Evolutionary conservation across 1,140 invertebrate species (phyloP).

Genomic region (Hycleus cichorii): DNA sequence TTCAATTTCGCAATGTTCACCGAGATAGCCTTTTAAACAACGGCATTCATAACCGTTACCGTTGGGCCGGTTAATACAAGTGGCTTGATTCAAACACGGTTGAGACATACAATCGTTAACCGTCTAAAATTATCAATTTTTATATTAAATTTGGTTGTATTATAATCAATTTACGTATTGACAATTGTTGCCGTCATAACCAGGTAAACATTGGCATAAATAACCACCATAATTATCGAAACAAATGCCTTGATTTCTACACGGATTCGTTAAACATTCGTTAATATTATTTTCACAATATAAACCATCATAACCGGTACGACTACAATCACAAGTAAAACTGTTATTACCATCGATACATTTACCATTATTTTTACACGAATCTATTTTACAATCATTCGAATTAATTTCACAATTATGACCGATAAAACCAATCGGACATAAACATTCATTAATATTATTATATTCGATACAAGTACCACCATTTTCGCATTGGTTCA

Average conservation of each 20-base stretch:
- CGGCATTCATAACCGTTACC: conserved; percentile 42
- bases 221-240: conserved; percentile 73
- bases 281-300: conserved; percentile 79
- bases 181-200: conserved; percentile 76
- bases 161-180: conserved; percentile 45
- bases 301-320: conserved; percentile 68
- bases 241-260: conserved; percentile 68
- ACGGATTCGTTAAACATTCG: conserved; percentile 69
- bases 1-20: conserved; percentile 51
- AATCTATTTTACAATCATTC: conserved; percentile 63
- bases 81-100: conserved; percentile 60
- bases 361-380: conserved; percentile 76
- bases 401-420: conserved; percentile 69
- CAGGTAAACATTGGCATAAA: conserved; percentile 73
- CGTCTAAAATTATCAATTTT: conserved; percentile 25
- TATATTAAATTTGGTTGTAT: background rate
- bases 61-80: conserved; percentile 53
- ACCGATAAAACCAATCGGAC: conserved; percentile 62
- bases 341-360: conserved; percentile 72
- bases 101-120: conserved; percentile 57
- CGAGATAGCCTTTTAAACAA: conserved; percentile 52
- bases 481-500: background rate
- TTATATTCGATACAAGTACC: background rate
- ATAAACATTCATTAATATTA: conserved; percentile 53
- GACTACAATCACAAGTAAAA: conserved; percentile 68